Evolutionary conservation across 1,140 invertebrate genomes (phyloP), one percentile per base, ranked within the genome.

Genomic region (Dryas iulia): DNA sequence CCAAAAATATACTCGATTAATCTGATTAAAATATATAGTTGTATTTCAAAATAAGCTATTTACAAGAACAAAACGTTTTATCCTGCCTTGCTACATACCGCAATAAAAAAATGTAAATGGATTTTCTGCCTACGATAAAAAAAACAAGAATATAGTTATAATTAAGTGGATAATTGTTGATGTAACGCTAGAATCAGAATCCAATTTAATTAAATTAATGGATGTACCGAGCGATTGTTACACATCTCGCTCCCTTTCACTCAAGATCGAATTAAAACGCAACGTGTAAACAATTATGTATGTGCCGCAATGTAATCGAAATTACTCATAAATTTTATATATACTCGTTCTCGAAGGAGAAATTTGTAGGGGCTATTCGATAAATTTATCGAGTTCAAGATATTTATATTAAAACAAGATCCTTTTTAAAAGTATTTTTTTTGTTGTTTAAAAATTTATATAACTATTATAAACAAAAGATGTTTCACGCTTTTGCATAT

Each of bases 271-370:
- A 69, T 64, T 52, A 61, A 63, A 30, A 59, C 8, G n/a, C 25
- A 11, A 59, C 58, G 60, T 64, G 56, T 69, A 25, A 63, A 69
- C 56, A 69, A 69, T 69, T 63, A 69, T 26, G 26, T 52, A 58
- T 14, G n/a, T n/a, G n/a, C n/a, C 2, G 35, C 30, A 33, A 53
- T 1, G n/a, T 63, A 63, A 56, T 56, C 52, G 47, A 26, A 24
- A 30, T 33, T n/a, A 12, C 24, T 54, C 24, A 12, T 63, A 31
- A 31, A 59, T 58, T 47, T 65, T 66, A 52, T 28, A 18, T 58
- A 57, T 11, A 18, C 14, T 10, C 18, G 14, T 21, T 47, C 21
- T 21, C 12, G 7, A 47, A 47, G 18, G 14, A 47, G 14, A 6
- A 14, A 47, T 47, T 21, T 47, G 8, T 18, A 47, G 14, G 39